Evolutionary conservation across 2,888 invertebrate genomes (phyloP).

Genomic region (Caenorhabditis japonica): DNA sequence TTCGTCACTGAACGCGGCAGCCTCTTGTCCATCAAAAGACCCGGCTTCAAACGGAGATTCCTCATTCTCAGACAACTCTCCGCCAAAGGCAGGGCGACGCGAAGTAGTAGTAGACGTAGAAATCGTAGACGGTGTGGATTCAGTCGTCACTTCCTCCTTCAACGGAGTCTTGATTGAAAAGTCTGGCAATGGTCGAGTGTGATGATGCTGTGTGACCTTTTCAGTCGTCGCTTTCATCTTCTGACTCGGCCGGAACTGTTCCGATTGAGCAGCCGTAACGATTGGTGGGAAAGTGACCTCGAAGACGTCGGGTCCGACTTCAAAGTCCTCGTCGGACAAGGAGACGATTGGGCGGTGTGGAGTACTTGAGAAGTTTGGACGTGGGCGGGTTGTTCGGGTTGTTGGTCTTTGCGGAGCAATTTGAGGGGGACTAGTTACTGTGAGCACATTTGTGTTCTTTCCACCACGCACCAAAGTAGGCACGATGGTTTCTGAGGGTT

Average conservation of each 20-base stretch:
- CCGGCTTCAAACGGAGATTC: slow-evolving; percentile 47
- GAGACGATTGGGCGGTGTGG: slow-evolving; percentile 70
- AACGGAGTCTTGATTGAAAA: slow-evolving; percentile 52
- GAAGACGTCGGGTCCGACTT: slow-evolving; percentile 73
- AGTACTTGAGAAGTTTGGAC: slow-evolving; percentile 54
- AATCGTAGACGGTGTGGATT: neutral
- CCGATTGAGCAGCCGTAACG: slow-evolving; percentile 71
- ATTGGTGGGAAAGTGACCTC: slow-evolving; percentile 74
- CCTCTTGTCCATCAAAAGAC: slow-evolving; percentile 38
- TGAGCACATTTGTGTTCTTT: slow-evolving; percentile 24
- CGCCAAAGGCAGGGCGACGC: slow-evolving; percentile 17
- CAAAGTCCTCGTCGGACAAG: slow-evolving; percentile 70
- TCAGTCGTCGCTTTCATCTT: slow-evolving; percentile 5
- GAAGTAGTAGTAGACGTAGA: slow-evolving; percentile 10
- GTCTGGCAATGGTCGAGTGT: slow-evolving; percentile 49
- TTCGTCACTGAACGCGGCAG: slow-evolving; percentile 21
- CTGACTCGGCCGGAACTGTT: slow-evolving; percentile 58
- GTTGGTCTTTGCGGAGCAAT: slow-evolving; percentile 21
- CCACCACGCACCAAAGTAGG: slow-evolving; percentile 47
- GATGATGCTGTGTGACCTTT: slow-evolving; percentile 8
- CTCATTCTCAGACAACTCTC: slow-evolving; percentile 34
- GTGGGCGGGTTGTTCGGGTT: slow-evolving; percentile 36
- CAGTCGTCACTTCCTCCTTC: slow-evolving; percentile 22
- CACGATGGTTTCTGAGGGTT: slow-evolving; percentile 40
- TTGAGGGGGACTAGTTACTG: slow-evolving; percentile 36